These are phyloP conservation scores for Trichoplusia ni DNA, from an alignment of 1,140 invertebrate genomes.

Conservation along the genomic window DNA sequence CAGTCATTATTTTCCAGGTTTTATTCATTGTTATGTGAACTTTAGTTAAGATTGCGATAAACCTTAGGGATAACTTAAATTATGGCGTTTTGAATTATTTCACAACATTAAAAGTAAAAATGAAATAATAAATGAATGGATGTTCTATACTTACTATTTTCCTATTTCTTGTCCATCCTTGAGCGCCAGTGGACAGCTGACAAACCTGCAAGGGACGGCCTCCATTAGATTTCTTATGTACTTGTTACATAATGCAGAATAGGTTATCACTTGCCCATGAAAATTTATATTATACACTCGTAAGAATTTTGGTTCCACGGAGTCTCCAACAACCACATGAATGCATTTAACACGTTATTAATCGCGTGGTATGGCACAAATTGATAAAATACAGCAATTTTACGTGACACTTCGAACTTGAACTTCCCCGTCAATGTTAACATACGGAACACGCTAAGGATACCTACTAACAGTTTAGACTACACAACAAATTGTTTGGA, in stretches of 20 bases:
- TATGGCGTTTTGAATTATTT: not conserved
- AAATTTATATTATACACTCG: constrained; percentile 47
- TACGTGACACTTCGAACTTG: constrained; percentile 43
- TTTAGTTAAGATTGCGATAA: no score
- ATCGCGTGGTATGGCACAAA: constrained; percentile 35
- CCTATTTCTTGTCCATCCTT: constrained; percentile 87
- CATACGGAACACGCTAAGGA: constrained; percentile 30
- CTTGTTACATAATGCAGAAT: constrained; percentile 78
- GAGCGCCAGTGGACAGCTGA: constrained; percentile 85
- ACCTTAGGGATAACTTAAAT: no score
- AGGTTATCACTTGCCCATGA: constrained; percentile 70
- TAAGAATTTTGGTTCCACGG: constrained; percentile 29
- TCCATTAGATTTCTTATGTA: constrained; percentile 66
- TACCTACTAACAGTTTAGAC: constrained; percentile 14
- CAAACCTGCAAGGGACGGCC: constrained; percentile 82
- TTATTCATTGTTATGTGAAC: no score
- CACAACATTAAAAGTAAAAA: constrained; percentile 4
- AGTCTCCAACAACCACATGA: constrained; percentile 37
- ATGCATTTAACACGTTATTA: constrained; percentile 37
- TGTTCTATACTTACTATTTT: constrained; percentile 91
- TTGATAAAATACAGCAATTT: constrained; percentile 56
- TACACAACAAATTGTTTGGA: constrained; percentile 35
- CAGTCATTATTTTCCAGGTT: no score
- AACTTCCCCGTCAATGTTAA: constrained; percentile 39
- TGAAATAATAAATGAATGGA: no score